These are phyloP conservation scores for Sebastes taczanowskii DNA, from an alignment of 2,797 vertebrate genomes.

Conservation along the genomic window DNA sequence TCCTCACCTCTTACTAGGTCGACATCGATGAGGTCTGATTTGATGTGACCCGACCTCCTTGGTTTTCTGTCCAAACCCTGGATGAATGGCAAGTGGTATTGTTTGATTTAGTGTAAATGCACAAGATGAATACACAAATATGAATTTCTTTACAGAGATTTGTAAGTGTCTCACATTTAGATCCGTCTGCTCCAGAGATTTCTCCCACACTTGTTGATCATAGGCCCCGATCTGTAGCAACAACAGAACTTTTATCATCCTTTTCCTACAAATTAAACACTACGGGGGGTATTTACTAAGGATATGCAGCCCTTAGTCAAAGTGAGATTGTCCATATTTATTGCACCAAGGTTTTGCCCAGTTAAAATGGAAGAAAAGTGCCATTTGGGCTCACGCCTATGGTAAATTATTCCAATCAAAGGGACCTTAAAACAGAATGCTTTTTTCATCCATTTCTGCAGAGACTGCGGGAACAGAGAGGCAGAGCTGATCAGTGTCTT, in stretches of 20 bases:
- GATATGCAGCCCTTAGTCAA: neutral
- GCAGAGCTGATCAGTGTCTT: neutral
- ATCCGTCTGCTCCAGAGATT: slow-evolving; percentile 90
- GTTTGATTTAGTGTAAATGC: neutral
- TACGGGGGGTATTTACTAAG: neutral
- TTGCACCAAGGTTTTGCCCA: neutral
- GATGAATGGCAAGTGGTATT: neutral
- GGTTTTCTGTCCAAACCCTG: slow-evolving; percentile 97
- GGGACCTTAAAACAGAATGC: neutral
- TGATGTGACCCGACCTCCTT: slow-evolving; percentile 94
- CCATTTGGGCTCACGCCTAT: neutral
- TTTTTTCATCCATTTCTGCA: neutral
- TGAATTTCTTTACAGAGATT: neutral
- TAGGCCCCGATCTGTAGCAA: slow-evolving; percentile 91
- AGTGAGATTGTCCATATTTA: neutral
- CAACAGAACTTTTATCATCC: slow-evolving; percentile 35
- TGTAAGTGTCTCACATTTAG: slow-evolving; percentile 83
- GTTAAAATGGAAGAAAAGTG: neutral
- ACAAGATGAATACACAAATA: neutral
- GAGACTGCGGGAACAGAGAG: neutral
- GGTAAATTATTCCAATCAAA: neutral
- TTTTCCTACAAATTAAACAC: neutral
- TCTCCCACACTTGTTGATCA: slow-evolving; percentile 96
- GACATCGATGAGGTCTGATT: slow-evolving; percentile 97
- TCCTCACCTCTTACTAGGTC: slow-evolving; percentile 96